Base-by-base conservation (phyloP, 2,797 vertebrate genomes). In the Antennarius maculatus region DNA sequence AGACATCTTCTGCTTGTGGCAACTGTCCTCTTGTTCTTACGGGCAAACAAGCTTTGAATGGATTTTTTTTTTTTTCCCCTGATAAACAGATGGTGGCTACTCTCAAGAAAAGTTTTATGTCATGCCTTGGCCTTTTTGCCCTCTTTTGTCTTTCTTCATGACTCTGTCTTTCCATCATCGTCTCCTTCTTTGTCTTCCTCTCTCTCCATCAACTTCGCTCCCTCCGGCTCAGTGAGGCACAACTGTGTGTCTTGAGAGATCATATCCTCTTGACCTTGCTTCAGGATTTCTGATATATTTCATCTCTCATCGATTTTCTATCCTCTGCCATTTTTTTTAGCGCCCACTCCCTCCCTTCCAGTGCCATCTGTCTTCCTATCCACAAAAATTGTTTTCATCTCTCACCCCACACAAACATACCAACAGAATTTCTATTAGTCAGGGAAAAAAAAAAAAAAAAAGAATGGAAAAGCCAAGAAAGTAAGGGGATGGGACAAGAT, bases 241-340 rank as follows among this genome's bases (percentile, higher is more conserved):
- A 85, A 83, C 84, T 80, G 66, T 57, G 86, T 83, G 83, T 89
- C 74, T 70, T 90, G 87, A 92, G 81, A 92, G 93, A 92, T 92
- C 91, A 92, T 90, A 91, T 93, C 89, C 92, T 91, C 86, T 92
- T 93, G 92, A 93, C 93, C 91, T 94, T 93, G 92, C 92, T 93
- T 86, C 88, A 90, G 86, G 88, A 89, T 68, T 85, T 89, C 77
- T 91, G 86, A 92, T 93, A 88, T 92, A 90, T 93, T 93, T 93
- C 88, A 92, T 92, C 84, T 89, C 69, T 79, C 88, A 94, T 93
- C 74, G 93, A 94, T 93, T 93, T 93, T 85, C 84, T 82, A 86
- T 89, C 84, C 85, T 77, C 75, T 73, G 79, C 76, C 79, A 58
- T 87, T 90, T 87, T 78, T 74, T 52, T 88, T 84, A 86, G 87